Evolutionary conservation across 1,140 invertebrate genomes (phyloP), one percentile per base, ranked within the genome.

Genomic region (Atopsyche davidsoni): DNA sequence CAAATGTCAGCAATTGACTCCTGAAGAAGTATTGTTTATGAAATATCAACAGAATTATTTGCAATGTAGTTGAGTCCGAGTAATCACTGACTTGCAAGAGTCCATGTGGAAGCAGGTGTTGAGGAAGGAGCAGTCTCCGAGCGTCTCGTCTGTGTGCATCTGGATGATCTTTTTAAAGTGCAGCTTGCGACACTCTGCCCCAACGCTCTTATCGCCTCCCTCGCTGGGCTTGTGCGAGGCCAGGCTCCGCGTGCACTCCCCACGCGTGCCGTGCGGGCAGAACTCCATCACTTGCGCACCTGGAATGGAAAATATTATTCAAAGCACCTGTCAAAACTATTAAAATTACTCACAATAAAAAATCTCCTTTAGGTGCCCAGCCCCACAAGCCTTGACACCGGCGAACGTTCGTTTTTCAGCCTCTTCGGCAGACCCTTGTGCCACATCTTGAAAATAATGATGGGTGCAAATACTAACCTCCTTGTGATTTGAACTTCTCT

Each of bases 91-190:
- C 82, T 97, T 98, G 80, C 95, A 98, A 38, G 89, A 93, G 59
- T 97, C 93, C 94, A 98, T 98, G 65, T 98, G 95, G 64, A 98
- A 98, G 67, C 95, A 98, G 1, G 95, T 98, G 65, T 98, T 98
- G 0, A 98, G 76, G 70, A 98, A 98, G 32, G 93, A 97, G 68
- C 95, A 98, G 66, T 98, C 95, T 0, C 95, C 95, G 4, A 98
- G 75, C 0, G 89, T 82, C 69, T 97, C 94, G 68, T 98, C 96
- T 0, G 96, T 98, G 66, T 98, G 95, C 51, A 83, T 81, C 67
- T 97, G 92, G 54, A 98, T 95, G 49, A 98, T 98, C 75, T 98
- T 97, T 63, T 91, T 90, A 65, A 98, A 98, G 70, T 98, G 95
- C 18, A 98, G 74, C 64, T 95, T 93, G 51, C 84, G 86, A 71